Conservation (phyloP, 2,888 invertebrate species). For the Nebria salina region DNA sequence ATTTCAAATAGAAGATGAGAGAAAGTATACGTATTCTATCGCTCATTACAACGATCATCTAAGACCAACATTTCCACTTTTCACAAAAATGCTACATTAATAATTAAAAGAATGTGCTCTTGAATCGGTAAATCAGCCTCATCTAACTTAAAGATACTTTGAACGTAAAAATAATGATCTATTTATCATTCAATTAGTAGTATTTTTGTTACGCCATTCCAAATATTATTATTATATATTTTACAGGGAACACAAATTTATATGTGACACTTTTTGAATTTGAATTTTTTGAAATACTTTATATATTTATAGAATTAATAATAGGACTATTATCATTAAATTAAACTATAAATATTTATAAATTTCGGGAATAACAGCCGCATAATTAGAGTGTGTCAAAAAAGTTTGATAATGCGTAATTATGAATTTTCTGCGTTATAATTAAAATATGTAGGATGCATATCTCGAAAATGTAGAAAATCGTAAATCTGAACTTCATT, state of each 20-base stretch:
- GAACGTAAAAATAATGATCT: too few relatives aligned
- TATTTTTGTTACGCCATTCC: neutral
- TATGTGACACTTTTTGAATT: neutral
- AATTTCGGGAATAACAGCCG: too few relatives aligned
- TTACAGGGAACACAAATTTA: neutral
- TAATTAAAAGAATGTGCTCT: neutral
- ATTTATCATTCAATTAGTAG: neutral
- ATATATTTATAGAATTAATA: too few relatives aligned
- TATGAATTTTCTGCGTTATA: neutral
- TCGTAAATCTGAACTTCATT: constrained; percentile 6
- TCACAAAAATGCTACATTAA: neutral
- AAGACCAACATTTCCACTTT: neutral
- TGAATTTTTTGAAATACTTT: too few relatives aligned
- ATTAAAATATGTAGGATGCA: neutral
- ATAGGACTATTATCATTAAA: too few relatives aligned
- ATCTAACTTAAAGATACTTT: too few relatives aligned
- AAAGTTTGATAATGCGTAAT: too few relatives aligned
- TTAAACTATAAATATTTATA: too few relatives aligned
- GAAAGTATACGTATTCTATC: neutral
- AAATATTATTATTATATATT: too few relatives aligned
- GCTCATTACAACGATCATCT: neutral
- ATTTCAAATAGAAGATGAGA: constrained; percentile 4
- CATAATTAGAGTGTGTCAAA: too few relatives aligned
- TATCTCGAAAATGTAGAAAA: constrained; percentile 2
- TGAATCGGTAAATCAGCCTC: too few relatives aligned